phyloP scores from a whole-genome alignment of 2,113 vertebrate species.

The Cacatua alba region DNA sequence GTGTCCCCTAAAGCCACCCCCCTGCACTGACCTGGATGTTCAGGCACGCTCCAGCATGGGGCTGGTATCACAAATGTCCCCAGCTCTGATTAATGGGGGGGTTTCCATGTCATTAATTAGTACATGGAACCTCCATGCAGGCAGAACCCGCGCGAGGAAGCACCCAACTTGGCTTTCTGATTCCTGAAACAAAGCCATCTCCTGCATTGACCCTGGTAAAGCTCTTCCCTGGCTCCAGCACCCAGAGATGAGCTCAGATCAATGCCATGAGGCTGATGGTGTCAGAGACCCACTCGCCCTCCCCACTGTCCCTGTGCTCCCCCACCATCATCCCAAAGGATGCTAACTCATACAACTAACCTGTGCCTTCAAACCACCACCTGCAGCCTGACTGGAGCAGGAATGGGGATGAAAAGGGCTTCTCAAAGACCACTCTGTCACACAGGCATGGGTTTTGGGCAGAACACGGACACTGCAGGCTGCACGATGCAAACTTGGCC shows the following conservation, averaged over 20 bases:
- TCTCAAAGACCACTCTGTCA: background rate
- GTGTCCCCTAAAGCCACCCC: background rate
- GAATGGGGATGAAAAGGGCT: background rate
- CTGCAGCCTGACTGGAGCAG: fast-evolving
- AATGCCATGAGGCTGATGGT: fast-evolving
- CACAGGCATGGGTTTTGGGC: background rate
- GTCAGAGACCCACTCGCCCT: background rate
- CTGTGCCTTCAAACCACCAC: background rate
- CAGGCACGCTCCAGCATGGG: background rate
- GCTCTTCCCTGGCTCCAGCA: background rate
- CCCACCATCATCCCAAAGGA: background rate
- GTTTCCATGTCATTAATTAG: background rate
- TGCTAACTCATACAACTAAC: background rate
- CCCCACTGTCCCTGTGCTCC: background rate
- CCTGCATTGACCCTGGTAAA: background rate
- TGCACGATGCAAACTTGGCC: fast-evolving
- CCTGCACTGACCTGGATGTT: background rate
- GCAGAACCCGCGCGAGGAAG: background rate
- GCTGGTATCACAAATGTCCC: background rate
- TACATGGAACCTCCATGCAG: fast-evolving
- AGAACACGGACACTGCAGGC: background rate
- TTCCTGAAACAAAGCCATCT: background rate
- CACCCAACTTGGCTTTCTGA: background rate
- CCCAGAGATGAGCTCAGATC: background rate
- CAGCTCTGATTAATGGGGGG: fast-evolving